A percentile compares a stretch with the other conserved stretches of the same genome.
phyloP scores from a whole-genome alignment of 2,113 vertebrate species.

The Pavo muticus region DNA sequence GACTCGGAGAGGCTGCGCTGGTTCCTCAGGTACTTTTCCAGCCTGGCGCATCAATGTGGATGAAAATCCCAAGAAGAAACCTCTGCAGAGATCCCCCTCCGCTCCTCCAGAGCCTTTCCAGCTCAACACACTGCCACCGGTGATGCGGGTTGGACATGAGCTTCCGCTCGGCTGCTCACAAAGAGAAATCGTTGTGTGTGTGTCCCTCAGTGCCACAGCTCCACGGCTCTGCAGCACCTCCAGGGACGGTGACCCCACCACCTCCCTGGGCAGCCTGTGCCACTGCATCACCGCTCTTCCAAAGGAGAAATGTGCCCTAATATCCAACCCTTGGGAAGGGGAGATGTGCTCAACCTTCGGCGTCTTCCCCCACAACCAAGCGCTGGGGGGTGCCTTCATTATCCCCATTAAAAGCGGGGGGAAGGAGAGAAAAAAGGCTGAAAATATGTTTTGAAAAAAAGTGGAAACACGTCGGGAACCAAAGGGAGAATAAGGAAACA shows the following conservation, averaged over 20 bases:
- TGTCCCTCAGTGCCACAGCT: background rate
- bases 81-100: background rate
- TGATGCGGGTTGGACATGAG: accelerated
- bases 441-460: too few species aligned
- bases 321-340: background rate
- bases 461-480: too few species aligned
- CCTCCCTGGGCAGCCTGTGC: background rate
- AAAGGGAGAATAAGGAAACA: background rate
- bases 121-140: background rate
- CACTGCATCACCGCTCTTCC: background rate
- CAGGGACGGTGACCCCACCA: background rate
- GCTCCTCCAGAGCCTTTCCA: background rate
- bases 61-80: conserved; percentile 5
- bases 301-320: background rate
- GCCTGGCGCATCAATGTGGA: background rate
- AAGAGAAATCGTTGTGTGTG: accelerated
- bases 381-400: accelerated
- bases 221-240: background rate
- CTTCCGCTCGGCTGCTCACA: background rate
- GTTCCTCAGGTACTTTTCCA: conserved; percentile 14
- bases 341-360: accelerated
- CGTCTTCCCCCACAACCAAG: background rate
- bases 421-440: too few species aligned
- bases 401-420: too few species aligned
- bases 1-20: background rate